phyloP scores from a whole-genome alignment of 2,113 vertebrate genomes.

The Pristiophorus japonicus region DNA sequence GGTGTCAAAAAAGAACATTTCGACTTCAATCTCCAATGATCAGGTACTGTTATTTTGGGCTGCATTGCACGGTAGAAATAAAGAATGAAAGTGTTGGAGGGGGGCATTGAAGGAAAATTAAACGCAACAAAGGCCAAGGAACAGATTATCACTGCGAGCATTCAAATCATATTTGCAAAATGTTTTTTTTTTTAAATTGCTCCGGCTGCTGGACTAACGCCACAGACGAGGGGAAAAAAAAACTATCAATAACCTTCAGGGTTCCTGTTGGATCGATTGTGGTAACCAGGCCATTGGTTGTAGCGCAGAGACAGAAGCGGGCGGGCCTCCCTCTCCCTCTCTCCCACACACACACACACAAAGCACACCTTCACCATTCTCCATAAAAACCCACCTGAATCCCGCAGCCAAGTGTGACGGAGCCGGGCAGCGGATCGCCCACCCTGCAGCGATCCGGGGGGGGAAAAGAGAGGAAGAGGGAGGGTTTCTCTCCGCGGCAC shows the following conservation, averaged over 20 bases:
- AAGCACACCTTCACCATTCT: background rate
- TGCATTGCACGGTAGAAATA: background rate
- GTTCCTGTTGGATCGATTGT: background rate
- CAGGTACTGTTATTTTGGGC: too few relatives aligned
- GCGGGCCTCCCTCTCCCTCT: background rate
- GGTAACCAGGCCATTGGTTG: background rate
- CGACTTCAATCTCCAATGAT: background rate
- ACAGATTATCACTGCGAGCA: background rate
- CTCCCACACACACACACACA: background rate
- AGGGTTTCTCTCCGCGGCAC: background rate
- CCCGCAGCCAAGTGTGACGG: background rate
- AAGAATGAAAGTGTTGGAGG: background rate
- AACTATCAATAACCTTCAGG: background rate
- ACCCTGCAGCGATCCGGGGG: too few relatives aligned
- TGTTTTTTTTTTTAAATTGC: too few relatives aligned
- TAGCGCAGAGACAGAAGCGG: too few relatives aligned
- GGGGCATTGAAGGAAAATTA: too few relatives aligned
- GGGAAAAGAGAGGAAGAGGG: slow-evolving; percentile 25
- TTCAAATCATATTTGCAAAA: background rate
- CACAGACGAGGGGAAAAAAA: too few relatives aligned
- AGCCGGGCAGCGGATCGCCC: background rate
- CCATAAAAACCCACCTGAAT: too few relatives aligned
- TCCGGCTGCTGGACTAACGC: too few relatives aligned
- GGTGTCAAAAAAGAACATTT: background rate
- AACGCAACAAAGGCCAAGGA: background rate